Evolutionary conservation across 2,797 vertebrate species (phyloP).

Genomic region (Channallabes apus): DNA sequence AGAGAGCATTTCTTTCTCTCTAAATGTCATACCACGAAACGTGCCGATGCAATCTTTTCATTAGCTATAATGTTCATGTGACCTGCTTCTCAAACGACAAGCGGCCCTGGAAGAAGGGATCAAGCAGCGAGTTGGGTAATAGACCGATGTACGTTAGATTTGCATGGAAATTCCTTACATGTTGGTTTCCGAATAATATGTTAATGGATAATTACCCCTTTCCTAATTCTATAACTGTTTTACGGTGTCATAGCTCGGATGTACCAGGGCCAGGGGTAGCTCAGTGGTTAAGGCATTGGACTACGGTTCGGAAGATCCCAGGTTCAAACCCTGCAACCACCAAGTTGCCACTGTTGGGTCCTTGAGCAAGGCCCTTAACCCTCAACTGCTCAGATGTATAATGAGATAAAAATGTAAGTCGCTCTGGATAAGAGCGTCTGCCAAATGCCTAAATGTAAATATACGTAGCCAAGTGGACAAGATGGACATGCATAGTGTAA

Average conservation of each 20-base stretch:
- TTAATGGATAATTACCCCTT: slow-evolving; percentile 41
- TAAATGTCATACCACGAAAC: slow-evolving; percentile 41
- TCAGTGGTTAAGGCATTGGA: too few species aligned
- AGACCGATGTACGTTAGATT: slow-evolving; percentile 61
- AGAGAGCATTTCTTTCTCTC: slow-evolving; percentile 20
- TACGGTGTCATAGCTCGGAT: not conserved
- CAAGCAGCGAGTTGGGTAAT: slow-evolving; percentile 68
- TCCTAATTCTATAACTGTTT: slow-evolving; percentile 12
- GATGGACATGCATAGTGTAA: slow-evolving; percentile 11
- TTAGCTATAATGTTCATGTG: slow-evolving; percentile 55
- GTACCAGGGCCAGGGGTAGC: too few species aligned
- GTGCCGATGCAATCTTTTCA: slow-evolving; percentile 47
- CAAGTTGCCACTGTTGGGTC: too few species aligned
- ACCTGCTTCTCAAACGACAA: slow-evolving; percentile 38
- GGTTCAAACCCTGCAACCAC: too few species aligned
- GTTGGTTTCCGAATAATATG: slow-evolving; percentile 55
- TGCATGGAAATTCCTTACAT: slow-evolving; percentile 15
- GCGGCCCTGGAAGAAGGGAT: slow-evolving; percentile 60
- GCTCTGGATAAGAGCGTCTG: too few species aligned
- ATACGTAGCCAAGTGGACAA: not conserved
- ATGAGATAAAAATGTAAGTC: too few species aligned
- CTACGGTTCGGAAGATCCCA: too few species aligned
- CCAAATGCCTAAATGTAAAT: too few species aligned
- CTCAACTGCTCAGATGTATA: too few species aligned
- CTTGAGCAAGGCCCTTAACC: too few species aligned